phyloP scores from a whole-genome alignment of 2,888 invertebrate genomes.

The Morpho deidamia region DNA sequence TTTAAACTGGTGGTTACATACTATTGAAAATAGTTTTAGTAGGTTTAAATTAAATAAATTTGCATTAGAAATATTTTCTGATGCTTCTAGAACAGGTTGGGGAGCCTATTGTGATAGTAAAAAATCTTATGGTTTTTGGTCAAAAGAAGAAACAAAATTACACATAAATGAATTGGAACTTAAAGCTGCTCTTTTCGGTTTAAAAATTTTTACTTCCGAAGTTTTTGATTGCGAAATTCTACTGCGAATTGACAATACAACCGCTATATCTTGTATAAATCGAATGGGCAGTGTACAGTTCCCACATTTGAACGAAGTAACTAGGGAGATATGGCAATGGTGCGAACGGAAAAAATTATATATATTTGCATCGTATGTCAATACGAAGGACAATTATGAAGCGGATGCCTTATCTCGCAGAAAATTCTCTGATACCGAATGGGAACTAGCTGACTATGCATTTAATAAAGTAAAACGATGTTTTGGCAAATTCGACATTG shows the following conservation, averaged over 20 bases:
- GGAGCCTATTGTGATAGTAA: conserved; percentile 15
- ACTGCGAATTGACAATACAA: conserved; percentile 20
- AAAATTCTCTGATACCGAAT: conserved; percentile 15
- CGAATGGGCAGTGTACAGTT: conserved; percentile 21
- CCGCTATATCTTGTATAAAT: conserved; percentile 19
- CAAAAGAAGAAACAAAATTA: not conserved
- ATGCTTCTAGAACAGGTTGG: conserved; percentile 21
- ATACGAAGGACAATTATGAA: conserved; percentile 18
- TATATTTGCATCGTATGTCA: conserved; percentile 26
- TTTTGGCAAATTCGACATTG: conserved; percentile 18
- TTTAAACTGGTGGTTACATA: conserved; percentile 3
- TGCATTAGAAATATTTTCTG: conserved; percentile 15
- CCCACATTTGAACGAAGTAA: conserved; percentile 19
- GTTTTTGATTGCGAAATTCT: not conserved
- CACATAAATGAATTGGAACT: conserved; percentile 1
- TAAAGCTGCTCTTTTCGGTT: not conserved
- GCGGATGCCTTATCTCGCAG: conserved; percentile 23
- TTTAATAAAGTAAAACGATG: conserved; percentile 5
- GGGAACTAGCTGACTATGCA: conserved; percentile 7
- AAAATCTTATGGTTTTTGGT: conserved; percentile 17
- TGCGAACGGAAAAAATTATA: conserved; percentile 6
- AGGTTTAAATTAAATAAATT: not conserved
- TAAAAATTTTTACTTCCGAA: not conserved
- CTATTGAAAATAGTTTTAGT: not conserved
- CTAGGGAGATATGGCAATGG: conserved; percentile 19